Percentiles rank a stretch among this genome's conserved stretches.
Evolutionary conservation across 2,797 vertebrate genomes (phyloP).

Genomic region (Mergus octosetaceus): DNA sequence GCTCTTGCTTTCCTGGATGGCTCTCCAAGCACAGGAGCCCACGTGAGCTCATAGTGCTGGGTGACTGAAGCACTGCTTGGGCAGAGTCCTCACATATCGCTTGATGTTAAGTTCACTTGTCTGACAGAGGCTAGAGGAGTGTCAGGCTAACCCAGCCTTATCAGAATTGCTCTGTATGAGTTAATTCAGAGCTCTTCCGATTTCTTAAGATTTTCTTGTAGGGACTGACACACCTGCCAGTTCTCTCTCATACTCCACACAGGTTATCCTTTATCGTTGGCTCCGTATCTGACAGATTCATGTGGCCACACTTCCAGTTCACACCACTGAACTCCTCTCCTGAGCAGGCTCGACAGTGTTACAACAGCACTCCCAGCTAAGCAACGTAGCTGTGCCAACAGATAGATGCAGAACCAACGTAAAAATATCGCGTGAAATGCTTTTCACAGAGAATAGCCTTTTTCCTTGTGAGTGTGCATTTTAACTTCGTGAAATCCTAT

Average conservation of each 20-base stretch:
- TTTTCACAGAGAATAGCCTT: conserved; percentile 13
- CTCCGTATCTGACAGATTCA: neutral
- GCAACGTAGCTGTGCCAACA: neutral
- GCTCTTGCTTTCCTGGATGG: neutral
- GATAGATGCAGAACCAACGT: neutral
- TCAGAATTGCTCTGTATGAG: neutral
- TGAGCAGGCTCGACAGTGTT: neutral
- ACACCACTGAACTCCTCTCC: neutral
- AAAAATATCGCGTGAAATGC: conserved; percentile 25
- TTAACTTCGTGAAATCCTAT: conserved; percentile 35
- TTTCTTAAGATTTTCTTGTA: neutral
- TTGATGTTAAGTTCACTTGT: no score
- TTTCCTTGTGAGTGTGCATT: conserved; percentile 14
- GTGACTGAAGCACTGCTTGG: neutral
- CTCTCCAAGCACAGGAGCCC: neutral
- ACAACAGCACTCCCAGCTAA: neutral
- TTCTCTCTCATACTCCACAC: neutral
- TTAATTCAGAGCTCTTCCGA: neutral
- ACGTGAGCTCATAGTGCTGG: neutral
- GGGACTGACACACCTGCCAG: neutral
- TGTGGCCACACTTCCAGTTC: neutral
- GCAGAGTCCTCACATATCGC: neutral
- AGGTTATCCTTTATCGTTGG: neutral
- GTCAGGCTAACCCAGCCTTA: neutral
- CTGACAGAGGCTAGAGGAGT: fast-evolving